Conservation (phyloP, 2,888 invertebrate species). For the Neelides folsomi region DNA sequence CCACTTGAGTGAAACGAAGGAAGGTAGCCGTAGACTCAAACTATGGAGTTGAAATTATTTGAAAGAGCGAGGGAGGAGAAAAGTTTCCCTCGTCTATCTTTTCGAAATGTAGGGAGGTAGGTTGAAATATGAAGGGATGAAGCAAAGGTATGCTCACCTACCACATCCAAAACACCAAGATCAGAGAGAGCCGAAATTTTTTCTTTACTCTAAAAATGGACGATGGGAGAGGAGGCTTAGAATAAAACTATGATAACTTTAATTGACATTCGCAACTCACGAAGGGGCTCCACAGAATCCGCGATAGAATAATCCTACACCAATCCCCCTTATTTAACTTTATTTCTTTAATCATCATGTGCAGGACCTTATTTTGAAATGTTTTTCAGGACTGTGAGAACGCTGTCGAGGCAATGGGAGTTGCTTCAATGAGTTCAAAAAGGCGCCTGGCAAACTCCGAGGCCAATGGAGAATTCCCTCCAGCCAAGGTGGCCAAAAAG, state of each 20-base stretch:
- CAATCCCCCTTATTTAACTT: neutral
- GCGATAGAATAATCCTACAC: neutral
- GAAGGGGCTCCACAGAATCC: neutral
- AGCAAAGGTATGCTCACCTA: no score
- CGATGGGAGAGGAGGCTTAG: no score
- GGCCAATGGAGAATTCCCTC: conserved; percentile 14
- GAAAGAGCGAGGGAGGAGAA: no score
- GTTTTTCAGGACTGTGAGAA: conserved; percentile 15
- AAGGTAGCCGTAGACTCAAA: neutral
- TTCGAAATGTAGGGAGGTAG: no score
- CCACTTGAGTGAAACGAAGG: conserved; percentile 27
- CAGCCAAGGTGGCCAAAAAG: conserved; percentile 20
- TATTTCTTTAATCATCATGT: neutral
- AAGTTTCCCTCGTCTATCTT: no score
- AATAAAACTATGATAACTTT: neutral
- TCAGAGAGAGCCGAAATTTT: no score
- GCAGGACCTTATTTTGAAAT: conserved; percentile 8
- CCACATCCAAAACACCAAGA: no score
- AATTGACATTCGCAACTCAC: neutral
- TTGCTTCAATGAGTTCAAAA: conserved; percentile 31
- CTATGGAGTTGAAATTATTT: no score
- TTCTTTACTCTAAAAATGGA: no score
- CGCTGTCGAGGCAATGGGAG: conserved; percentile 22
- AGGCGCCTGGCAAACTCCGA: conserved; percentile 25
- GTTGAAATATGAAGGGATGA: no score